Evolutionary conservation across 2,797 vertebrate genomes (phyloP), one percentile per base, ranked within the genome.

Genomic region (Acanthurus leucopareius): DNA sequence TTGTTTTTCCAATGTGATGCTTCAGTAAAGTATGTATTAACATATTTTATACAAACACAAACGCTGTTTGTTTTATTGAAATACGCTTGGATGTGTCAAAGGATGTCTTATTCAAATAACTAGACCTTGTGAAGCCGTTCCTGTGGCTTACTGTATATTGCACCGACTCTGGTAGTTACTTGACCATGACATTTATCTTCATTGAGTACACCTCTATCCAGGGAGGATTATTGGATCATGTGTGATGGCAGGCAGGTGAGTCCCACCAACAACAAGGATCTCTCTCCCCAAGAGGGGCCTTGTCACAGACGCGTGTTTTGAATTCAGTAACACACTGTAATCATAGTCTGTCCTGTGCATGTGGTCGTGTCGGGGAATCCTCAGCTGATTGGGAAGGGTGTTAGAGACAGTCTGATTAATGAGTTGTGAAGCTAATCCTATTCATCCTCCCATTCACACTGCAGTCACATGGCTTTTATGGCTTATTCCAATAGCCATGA

Each of bases 401-500:
- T 58, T 71, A 77, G 69, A 85, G 79, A 85, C 76, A 57, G 88
- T 69, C 84, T 10, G 84, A 89, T 90, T 92, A 91, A 90, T 90
- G 85, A 90, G 64, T 85, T 86, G 86, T 89, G 90, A 92, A 90
- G 88, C 77, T 93, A 93, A 94, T 93, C 90, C 88, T 83, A 52
- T 85, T 90, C 86, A 87, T 86, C 87, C 86, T 83, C 85, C 80
- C 87, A 91, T 93, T 93, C 88, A 92, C 40, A 63, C 84, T 88
- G 82, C 75, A 83, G 91, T 91, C 92, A 89, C 89, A 89, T 91
- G 86, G 84, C 84, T 76, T 69, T 90, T 83, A 88, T 70, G 76
- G 88, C 78, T 84, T 91, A 87, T 90, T 90, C 86, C 80, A 83
- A 32, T 32, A 32, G 28, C 28, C 28, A 91, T 90, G 83, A 77